Evolutionary conservation across 2,113 vertebrate species (phyloP).

Genomic region (cattle (Bos taurus)): DNA sequence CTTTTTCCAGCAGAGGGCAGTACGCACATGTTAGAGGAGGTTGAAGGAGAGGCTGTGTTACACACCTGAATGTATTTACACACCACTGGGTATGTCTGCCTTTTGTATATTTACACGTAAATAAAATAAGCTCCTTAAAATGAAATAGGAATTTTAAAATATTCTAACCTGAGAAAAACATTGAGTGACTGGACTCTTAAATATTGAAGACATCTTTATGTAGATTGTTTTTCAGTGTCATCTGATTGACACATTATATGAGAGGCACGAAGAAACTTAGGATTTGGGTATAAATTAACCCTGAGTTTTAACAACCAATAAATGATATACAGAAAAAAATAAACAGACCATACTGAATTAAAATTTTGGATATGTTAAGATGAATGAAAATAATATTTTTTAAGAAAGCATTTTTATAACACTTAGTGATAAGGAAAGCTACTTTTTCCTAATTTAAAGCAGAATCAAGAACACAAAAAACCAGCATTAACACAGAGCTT

Average conservation of each 20-base stretch:
- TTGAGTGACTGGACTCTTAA: neutral
- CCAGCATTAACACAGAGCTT: neutral
- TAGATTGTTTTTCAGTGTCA: neutral
- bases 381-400: neutral
- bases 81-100: neutral
- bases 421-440: neutral
- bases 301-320: neutral
- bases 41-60: neutral
- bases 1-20: conserved; percentile 57
- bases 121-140: conserved; percentile 9
- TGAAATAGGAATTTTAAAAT: neutral
- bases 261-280: neutral
- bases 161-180: neutral
- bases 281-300: neutral
- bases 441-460: neutral
- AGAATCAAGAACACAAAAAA: neutral
- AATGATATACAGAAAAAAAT: neutral
- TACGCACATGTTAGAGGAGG: neutral
- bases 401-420: neutral
- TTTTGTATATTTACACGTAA: conserved; percentile 17
- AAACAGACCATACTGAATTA: neutral
- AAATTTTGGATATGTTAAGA: neutral
- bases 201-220: neutral
- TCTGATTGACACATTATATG: neutral
- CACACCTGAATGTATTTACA: neutral